Evolutionary conservation across 2,888 invertebrate species (phyloP).

Genomic region (Drosophila antonietae): DNA sequence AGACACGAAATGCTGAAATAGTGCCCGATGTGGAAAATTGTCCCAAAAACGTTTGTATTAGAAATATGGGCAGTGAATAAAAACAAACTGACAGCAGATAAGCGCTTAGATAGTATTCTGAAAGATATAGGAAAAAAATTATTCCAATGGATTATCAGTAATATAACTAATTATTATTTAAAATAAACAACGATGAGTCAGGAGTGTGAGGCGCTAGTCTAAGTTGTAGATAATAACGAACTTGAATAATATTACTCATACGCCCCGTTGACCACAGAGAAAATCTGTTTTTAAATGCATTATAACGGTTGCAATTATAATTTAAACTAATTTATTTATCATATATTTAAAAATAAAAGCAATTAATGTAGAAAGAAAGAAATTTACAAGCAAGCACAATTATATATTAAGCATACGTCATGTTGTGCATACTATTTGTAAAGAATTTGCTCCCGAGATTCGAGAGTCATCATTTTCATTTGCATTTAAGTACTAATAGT

Average conservation of each 20-base stretch:
- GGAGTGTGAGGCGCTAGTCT: not conserved
- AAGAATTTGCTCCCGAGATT: not conserved
- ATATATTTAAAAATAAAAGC: not conserved
- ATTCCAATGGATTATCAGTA: not conserved
- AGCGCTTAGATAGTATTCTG: slow-evolving; percentile 77
- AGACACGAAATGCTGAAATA: slow-evolving; percentile 92
- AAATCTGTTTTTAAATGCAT: not conserved
- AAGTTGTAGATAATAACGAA: not conserved
- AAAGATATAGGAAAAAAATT: slow-evolving; percentile 9
- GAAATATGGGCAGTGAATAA: slow-evolving; percentile 90
- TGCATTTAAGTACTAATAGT: not conserved
- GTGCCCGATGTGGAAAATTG: slow-evolving; percentile 93
- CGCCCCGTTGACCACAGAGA: not conserved
- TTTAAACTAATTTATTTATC: not conserved
- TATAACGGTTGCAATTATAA: not conserved
- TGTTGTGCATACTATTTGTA: not conserved
- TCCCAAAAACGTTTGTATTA: slow-evolving; percentile 93
- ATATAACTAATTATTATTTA: not conserved
- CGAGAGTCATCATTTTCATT: not conserved
- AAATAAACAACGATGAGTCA: not conserved
- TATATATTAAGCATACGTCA: slow-evolving; percentile 1
- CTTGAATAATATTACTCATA: slow-evolving; percentile 24
- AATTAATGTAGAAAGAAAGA: not conserved
- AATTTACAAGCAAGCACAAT: not conserved
- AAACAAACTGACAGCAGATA: slow-evolving; percentile 77